Conservation (phyloP, 2,888 invertebrate genomes). For the Leptinotarsa rubiginosa region DNA sequence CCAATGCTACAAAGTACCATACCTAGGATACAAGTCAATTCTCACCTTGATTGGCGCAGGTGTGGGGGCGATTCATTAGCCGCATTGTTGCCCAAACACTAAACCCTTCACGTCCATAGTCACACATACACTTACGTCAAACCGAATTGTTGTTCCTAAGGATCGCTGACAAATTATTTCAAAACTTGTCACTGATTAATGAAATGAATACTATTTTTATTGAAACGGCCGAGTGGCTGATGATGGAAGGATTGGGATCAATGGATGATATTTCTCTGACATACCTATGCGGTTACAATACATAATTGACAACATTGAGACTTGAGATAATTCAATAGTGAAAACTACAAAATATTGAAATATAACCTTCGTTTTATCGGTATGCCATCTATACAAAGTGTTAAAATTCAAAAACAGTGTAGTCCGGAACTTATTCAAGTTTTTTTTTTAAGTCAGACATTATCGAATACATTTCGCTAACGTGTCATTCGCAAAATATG, state of each 20-base stretch:
- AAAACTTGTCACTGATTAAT: conserved; percentile 8
- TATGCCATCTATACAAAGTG: no score
- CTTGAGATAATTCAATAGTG: no score
- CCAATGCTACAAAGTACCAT: conserved; percentile 4
- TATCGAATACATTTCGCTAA: no score
- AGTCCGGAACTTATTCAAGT: no score
- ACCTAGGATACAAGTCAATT: neutral
- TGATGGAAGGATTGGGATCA: conserved; percentile 1
- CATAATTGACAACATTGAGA: neutral
- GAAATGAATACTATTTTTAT: conserved; percentile 6
- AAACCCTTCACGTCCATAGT: neutral
- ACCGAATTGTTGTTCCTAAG: neutral
- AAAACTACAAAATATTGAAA: no score
- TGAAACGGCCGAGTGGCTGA: neutral
- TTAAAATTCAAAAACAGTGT: no score
- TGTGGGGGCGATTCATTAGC: conserved; percentile 17
- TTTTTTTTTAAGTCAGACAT: no score
- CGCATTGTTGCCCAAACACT: conserved; percentile 7
- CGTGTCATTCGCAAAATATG: no score
- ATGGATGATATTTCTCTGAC: neutral
- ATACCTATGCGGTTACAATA: neutral
- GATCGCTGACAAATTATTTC: conserved; percentile 21
- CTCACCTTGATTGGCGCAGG: conserved; percentile 18
- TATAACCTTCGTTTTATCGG: no score
- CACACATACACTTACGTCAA: neutral